Evolutionary conservation across 2,113 vertebrate genomes (phyloP).

Genomic region (Tragelaphus buxtoni): DNA sequence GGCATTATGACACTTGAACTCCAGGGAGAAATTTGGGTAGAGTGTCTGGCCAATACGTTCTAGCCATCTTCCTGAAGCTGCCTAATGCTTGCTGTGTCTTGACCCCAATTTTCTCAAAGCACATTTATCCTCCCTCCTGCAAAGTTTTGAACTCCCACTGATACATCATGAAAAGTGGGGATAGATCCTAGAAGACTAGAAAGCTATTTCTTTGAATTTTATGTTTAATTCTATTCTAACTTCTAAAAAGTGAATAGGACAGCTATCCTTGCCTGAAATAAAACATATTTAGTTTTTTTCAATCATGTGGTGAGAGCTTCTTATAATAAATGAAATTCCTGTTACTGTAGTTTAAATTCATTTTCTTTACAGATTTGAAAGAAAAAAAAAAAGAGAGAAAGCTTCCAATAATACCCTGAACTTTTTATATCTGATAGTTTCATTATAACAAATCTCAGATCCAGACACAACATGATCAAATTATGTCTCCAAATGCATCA

Average conservation of each 20-base stretch:
- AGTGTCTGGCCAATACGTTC: slow-evolving; percentile 29
- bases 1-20: slow-evolving; percentile 53
- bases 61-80: slow-evolving; percentile 50
- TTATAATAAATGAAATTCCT: not conserved
- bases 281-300: slow-evolving; percentile 1
- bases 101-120: slow-evolving; percentile 56
- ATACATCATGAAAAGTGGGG: slow-evolving; percentile 47
- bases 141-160: slow-evolving; percentile 27
- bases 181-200: slow-evolving; percentile 36
- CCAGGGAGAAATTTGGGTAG: slow-evolving; percentile 55
- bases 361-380: slow-evolving; percentile 9
- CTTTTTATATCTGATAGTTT: not conserved
- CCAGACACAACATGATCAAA: not conserved
- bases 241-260: not conserved
- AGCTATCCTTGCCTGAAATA: slow-evolving; percentile 1
- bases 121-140: slow-evolving; percentile 14
- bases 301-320: not conserved
- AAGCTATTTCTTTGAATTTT: slow-evolving; percentile 44
- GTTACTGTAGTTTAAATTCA: not conserved
- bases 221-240: slow-evolving; percentile 28
- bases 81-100: slow-evolving; percentile 64
- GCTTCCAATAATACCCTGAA: not conserved
- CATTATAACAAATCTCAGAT: not conserved
- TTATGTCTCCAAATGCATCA: not conserved
- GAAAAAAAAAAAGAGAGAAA: not conserved